Percentiles rank a stretch among this genome's conserved stretches.
Conservation (phyloP, 2,888 invertebrate species). For the Agriotes lineatus region DNA sequence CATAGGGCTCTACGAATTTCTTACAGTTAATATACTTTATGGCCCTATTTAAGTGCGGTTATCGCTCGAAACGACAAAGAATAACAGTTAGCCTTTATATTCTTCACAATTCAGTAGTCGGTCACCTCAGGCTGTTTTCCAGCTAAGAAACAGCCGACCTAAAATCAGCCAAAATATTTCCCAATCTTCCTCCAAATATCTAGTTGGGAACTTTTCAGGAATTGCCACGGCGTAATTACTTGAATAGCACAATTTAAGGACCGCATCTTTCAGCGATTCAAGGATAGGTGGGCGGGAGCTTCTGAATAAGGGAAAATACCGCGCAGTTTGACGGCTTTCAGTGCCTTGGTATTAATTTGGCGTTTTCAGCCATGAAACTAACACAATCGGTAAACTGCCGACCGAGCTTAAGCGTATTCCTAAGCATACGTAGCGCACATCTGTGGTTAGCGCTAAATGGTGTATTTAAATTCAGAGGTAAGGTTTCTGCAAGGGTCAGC, state of each 20-base stretch:
- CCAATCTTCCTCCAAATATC: not conserved
- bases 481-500: slow-evolving; percentile 50
- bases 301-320: not conserved
- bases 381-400: too few species aligned
- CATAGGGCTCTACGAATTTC: slow-evolving; percentile 12
- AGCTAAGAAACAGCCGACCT: not conserved
- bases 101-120: slow-evolving; percentile 1
- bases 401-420: slow-evolving; percentile 18
- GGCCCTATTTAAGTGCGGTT: slow-evolving; percentile 4
- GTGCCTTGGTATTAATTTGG: not conserved
- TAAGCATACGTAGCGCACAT: slow-evolving; percentile 41
- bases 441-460: slow-evolving; percentile 49
- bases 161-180: not conserved
- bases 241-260: slow-evolving; percentile 5
- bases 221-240: not conserved
- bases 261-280: not conserved
- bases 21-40: slow-evolving; percentile 20
- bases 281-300: not conserved
- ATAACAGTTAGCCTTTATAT: slow-evolving; percentile 16
- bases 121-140: not conserved
- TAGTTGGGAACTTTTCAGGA: not conserved
- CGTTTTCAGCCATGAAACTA: not conserved
- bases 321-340: not conserved
- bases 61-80: slow-evolving; percentile 7
- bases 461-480: slow-evolving; percentile 51